Evolutionary conservation across 2,797 vertebrate species (phyloP).

Genomic region (Eremophila alpestris): DNA sequence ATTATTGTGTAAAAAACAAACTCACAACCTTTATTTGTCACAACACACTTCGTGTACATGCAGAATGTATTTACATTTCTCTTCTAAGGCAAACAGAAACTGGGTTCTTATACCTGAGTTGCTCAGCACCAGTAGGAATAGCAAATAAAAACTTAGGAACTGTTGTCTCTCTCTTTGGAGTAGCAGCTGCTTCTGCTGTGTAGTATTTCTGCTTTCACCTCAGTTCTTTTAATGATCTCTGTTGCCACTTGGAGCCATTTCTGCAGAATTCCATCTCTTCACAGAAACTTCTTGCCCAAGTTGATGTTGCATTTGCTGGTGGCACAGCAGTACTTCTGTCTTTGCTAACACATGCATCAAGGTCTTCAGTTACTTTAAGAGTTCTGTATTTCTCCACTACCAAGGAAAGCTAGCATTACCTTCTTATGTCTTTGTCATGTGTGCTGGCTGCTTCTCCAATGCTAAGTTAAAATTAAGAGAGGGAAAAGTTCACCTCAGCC

Average conservation of each 20-base stretch:
- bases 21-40: constrained; percentile 50
- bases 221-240: not conserved
- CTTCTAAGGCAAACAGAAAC: constrained; percentile 65
- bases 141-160: constrained; percentile 15
- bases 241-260: not conserved
- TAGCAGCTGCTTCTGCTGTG: not conserved
- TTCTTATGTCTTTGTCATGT: not conserved
- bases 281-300: not conserved
- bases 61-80: constrained; percentile 51
- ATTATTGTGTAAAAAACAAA: not conserved
- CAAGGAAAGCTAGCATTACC: not conserved
- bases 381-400: not conserved
- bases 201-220: constrained; percentile 6
- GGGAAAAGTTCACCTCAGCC: not conserved
- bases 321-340: not conserved
- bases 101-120: constrained; percentile 60
- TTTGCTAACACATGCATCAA: not conserved
- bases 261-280: not conserved
- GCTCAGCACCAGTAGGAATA: constrained; percentile 43
- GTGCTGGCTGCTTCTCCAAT: not conserved
- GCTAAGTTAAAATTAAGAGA: not conserved
- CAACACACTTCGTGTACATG: constrained; percentile 44
- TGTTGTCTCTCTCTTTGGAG: not conserved
- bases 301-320: not conserved
- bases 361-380: not conserved